Percentiles rank a stretch among this genome's conserved stretches.
phyloP scores from a whole-genome alignment of 2,888 invertebrate genomes.

The Limenitis arthemis region DNA sequence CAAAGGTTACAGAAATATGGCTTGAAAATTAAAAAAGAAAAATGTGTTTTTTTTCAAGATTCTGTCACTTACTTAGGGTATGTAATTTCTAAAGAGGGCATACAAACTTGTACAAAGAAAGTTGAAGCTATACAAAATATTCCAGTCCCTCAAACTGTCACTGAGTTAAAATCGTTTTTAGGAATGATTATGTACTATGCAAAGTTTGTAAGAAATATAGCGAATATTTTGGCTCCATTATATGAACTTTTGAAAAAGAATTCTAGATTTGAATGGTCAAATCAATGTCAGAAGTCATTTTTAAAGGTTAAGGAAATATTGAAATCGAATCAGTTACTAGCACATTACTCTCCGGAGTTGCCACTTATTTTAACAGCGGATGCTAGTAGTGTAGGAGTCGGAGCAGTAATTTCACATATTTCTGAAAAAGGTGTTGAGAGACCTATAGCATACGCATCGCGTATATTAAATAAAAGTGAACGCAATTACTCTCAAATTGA shows the following conservation, averaged over 20 bases:
- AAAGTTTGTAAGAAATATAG: conserved; percentile 5
- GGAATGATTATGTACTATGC: conserved; percentile 13
- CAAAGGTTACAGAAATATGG: neutral
- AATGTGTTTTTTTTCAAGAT: neutral
- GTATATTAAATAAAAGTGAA: conserved; percentile 25
- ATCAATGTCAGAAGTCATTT: conserved; percentile 11
- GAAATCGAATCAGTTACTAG: conserved; percentile 6
- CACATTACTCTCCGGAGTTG: conserved; percentile 13
- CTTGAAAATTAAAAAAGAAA: neutral
- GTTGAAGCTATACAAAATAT: conserved; percentile 13
- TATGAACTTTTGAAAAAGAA: conserved; percentile 10
- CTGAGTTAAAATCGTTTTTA: conserved; percentile 14
- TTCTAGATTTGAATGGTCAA: conserved; percentile 1
- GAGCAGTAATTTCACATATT: conserved; percentile 8
- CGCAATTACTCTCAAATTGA: conserved; percentile 27
- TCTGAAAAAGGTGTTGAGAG: conserved; percentile 9
- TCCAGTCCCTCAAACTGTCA: conserved; percentile 16
- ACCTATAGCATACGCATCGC: conserved; percentile 25
- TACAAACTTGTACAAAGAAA: conserved; percentile 13
- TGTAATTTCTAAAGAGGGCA: conserved; percentile 14
- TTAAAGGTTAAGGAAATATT: conserved; percentile 4
- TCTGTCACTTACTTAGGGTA: conserved; percentile 22
- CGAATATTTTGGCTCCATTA: conserved; percentile 6
- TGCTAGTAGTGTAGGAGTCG: conserved; percentile 7
- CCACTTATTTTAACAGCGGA: conserved; percentile 12